Evolutionary conservation across 2,888 invertebrate species (phyloP).

Genomic region (Cantharis flavilabris): DNA sequence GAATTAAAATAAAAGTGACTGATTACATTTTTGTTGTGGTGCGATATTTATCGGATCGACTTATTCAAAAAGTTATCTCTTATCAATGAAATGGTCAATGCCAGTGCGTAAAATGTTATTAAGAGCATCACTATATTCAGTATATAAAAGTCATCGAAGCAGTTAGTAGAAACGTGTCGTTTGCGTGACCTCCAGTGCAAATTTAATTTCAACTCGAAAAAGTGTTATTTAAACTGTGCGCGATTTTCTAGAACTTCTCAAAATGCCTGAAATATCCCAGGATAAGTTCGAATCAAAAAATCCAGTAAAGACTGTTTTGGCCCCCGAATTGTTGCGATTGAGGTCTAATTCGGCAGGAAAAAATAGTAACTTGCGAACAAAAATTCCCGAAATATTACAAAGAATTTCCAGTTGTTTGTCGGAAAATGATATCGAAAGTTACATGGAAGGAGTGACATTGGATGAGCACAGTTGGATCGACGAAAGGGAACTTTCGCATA

Average conservation of each 20-base stretch:
- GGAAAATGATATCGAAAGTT: constrained; percentile 62
- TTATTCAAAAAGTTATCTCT: constrained; percentile 17
- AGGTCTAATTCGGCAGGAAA: constrained; percentile 56
- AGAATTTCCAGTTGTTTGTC: constrained; percentile 41
- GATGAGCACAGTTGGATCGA: constrained; percentile 61
- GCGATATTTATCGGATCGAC: neutral
- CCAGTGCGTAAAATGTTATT: constrained; percentile 22
- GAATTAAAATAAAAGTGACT: neutral
- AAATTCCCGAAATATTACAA: constrained; percentile 13
- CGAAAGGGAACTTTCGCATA: constrained; percentile 63
- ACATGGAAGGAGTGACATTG: constrained; percentile 58
- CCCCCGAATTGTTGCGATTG: constrained; percentile 61
- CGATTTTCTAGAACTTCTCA: neutral
- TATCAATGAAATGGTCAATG: constrained; percentile 24
- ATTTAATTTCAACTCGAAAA: neutral
- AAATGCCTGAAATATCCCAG: constrained; percentile 62
- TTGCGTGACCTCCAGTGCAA: constrained; percentile 10
- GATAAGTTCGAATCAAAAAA: constrained; percentile 61
- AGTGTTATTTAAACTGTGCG: neutral
- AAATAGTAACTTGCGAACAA: neutral
- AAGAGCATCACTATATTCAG: constrained; percentile 18
- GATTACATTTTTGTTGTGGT: neutral
- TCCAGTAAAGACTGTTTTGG: constrained; percentile 59
- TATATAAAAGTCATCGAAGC: constrained; percentile 20
- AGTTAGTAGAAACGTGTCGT: constrained; percentile 15